phyloP scores from a whole-genome alignment of 2,797 vertebrate genomes.

The Gallinago stenura region DNA sequence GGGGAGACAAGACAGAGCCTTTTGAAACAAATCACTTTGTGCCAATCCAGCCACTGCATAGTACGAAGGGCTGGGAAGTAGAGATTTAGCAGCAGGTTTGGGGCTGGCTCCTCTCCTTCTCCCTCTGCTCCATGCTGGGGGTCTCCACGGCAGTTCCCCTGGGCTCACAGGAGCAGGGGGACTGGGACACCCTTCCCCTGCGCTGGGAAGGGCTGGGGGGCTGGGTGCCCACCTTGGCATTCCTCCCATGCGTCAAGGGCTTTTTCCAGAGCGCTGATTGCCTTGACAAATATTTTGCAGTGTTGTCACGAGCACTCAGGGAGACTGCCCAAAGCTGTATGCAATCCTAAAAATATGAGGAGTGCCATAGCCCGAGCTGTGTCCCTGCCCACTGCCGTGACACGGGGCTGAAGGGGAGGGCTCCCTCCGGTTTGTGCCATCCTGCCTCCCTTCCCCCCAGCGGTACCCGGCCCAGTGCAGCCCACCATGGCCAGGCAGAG shows the following conservation, averaged over 20 bases:
- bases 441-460: neutral
- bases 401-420: too few species aligned
- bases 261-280: neutral
- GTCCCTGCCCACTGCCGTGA: neutral
- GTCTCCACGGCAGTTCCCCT: neutral
- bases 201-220: neutral
- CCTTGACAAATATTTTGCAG: neutral
- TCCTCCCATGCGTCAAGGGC: neutral
- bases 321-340: neutral
- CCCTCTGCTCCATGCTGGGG: rapidly evolving
- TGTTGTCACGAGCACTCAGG: neutral
- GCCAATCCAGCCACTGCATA: neutral
- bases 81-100: neutral
- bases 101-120: neutral
- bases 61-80: neutral
- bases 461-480: rapidly evolving
- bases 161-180: neutral
- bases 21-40: neutral
- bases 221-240: too few species aligned
- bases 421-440: rapidly evolving
- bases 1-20: neutral
- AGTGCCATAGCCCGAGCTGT: rapidly evolving
- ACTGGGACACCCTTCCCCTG: rapidly evolving
- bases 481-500: neutral
- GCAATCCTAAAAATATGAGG: neutral